Evolutionary conservation across 2,888 invertebrate genomes (phyloP), one percentile per base, ranked within the genome.

Genomic region (Macaria notata): DNA sequence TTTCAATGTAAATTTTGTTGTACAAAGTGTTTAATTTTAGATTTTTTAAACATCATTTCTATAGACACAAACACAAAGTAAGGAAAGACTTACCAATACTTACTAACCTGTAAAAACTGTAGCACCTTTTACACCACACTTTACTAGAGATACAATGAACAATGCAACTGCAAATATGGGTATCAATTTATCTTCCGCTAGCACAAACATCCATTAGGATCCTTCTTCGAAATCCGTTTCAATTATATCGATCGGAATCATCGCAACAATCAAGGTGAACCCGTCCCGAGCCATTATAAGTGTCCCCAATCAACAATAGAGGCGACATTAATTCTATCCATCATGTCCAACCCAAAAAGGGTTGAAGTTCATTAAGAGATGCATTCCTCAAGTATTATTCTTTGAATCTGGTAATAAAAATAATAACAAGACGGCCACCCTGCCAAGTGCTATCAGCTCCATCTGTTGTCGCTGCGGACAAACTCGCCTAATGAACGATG

Each of bases 401-500:
- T 90, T 89, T 89, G 86, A 88, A 88, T 84, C 85, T 90, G 87
- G 89, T 85, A 90, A 91, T 90, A 91, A 91, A 90, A 91, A 91
- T 91, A 91, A 90, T 90, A 91, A 91, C 88, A 88, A 87, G 86
- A 80, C 84, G 90, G 90, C 91, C 91, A 91, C 91, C 91, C 91
- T 90, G 91, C 88, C 88, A 90, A 90, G 90, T 90, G 88, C 86
- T 91, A 91, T 91, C 91, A 88, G 90, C 90, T 86, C 90, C 90
- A 91, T 91, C 90, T 91, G 90, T 91, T 91, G 90, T 90, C 90
- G 90, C 80, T 86, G 88, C 88, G 90, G 90, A 91, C 90, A 91
- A 91, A 91, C 90, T 91, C 90, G 84, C 87, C 88, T 91, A 91
- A 91, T 91, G 90, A 91, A 91, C 90, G 90, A 91, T 91, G 90